phyloP scores from a whole-genome alignment of 2,113 vertebrate species.

The Melanocharis versteri region DNA sequence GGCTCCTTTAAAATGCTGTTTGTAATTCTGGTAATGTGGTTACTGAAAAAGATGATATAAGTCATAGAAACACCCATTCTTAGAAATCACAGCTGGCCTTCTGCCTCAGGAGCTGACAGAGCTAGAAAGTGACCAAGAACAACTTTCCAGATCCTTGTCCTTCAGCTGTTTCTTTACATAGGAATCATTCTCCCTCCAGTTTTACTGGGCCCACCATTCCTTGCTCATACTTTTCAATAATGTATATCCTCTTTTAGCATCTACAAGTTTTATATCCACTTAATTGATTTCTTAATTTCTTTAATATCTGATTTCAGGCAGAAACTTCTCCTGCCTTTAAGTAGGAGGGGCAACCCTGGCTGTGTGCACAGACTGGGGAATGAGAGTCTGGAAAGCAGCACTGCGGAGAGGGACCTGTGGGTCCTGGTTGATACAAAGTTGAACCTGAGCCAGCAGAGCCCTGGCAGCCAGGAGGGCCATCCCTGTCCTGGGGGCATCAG shows the following conservation, averaged over 20 bases:
- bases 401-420: rapidly evolving
- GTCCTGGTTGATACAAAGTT: rapidly evolving
- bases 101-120: neutral
- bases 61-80: conserved; percentile 15
- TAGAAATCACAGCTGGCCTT: neutral
- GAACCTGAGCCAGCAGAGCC: neutral
- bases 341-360: neutral
- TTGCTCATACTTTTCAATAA: neutral
- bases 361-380: neutral
- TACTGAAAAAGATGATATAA: conserved; percentile 11
- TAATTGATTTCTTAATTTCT: neutral
- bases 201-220: neutral
- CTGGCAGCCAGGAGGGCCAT: neutral
- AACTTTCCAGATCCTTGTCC: neutral
- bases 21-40: neutral
- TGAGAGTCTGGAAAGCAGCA: rapidly evolving
- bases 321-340: neutral
- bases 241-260: neutral
- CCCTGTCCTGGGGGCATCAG: neutral
- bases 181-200: neutral
- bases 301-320: neutral
- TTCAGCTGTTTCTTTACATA: neutral
- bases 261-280: neutral
- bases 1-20: conserved; percentile 20
- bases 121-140: neutral